These are phyloP conservation scores for Leptodactylus fallax DNA, from an alignment of 2,797 vertebrate genomes.

Conservation along the genomic window DNA sequence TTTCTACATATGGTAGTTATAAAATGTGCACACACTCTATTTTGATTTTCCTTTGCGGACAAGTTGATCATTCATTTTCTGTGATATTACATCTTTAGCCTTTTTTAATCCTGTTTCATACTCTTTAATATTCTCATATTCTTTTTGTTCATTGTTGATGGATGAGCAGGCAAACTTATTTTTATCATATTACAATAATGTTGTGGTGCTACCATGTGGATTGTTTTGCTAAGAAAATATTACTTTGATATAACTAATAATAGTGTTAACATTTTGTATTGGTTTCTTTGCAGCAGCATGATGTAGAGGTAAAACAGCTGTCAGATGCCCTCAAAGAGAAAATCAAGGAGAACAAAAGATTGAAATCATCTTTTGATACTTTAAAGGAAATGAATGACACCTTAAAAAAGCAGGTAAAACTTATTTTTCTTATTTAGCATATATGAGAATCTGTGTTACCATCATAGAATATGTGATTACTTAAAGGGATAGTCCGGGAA, in stretches of 20 bases:
- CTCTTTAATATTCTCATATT: not conserved
- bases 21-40: too few species aligned
- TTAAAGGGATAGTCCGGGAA: not conserved
- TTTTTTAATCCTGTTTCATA: not conserved
- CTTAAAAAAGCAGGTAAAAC: slow-evolving; percentile 85
- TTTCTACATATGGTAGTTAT: too few species aligned
- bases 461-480: not conserved
- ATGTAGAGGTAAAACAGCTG: slow-evolving; percentile 79
- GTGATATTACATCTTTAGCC: not conserved
- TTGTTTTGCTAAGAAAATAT: not conserved
- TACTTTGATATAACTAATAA: not conserved
- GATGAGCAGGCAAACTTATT: not conserved
- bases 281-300: slow-evolving; percentile 77
- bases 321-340: slow-evolving; percentile 82
- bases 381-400: slow-evolving; percentile 86
- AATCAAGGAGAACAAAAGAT: slow-evolving; percentile 85
- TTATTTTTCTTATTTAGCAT: not conserved
- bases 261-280: slow-evolving; percentile 56
- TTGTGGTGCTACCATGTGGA: not conserved
- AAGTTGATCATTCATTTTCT: too few species aligned
- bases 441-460: not conserved
- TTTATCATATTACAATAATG: not conserved
- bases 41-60: too few species aligned
- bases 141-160: not conserved
- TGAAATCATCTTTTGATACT: slow-evolving; percentile 84